phyloP scores from a whole-genome alignment of 2,888 invertebrate species.

The Pristionchus arcanus region DNA sequence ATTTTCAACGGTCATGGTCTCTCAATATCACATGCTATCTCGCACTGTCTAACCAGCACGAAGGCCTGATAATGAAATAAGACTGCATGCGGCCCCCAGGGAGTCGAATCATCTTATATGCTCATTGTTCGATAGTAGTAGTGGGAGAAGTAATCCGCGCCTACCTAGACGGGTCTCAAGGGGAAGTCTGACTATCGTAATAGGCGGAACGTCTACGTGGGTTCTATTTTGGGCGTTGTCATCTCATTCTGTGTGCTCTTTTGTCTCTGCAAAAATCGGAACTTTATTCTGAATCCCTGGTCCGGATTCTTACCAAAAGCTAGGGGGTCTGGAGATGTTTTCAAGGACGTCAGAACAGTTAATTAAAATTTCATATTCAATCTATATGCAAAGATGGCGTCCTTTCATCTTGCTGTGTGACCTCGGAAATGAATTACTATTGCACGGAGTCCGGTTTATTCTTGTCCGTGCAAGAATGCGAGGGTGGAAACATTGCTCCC shows the following conservation, averaged over 20 bases:
- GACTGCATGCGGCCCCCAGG: background rate
- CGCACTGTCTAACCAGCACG: background rate
- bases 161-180: background rate
- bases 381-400: slow-evolving; percentile 5
- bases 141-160: background rate
- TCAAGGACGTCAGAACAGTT: background rate
- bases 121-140: background rate
- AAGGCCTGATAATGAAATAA: background rate
- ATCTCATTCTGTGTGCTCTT: background rate
- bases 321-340: background rate
- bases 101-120: background rate
- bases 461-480: too few species aligned
- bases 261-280: too few species aligned
- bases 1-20: background rate
- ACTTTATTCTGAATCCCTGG: too few species aligned
- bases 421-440: background rate
- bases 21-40: background rate
- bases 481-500: background rate
- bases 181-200: background rate
- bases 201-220: background rate
- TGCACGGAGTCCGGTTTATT: too few species aligned
- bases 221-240: background rate
- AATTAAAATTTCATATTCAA: background rate
- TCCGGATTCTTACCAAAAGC: too few species aligned
- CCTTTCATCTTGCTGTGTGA: background rate